Conservation (phyloP, 2,113 vertebrate genomes). For the Melanerpes formicivorus region DNA sequence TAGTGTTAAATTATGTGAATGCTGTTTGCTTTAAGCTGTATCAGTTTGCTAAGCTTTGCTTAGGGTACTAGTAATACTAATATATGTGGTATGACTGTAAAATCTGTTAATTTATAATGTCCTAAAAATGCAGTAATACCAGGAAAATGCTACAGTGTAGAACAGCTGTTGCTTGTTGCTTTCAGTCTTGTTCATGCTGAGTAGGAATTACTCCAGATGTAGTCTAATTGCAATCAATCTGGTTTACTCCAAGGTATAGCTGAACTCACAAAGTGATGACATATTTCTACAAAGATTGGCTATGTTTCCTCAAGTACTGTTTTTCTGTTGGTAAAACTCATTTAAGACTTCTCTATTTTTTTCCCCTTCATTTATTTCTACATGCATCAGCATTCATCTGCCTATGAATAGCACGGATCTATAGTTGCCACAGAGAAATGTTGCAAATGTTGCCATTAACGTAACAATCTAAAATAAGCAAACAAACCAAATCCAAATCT, state of each 20-base stretch:
- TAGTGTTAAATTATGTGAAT: not conserved
- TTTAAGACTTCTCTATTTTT: not conserved
- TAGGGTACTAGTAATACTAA: not conserved
- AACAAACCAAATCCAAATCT: fast-evolving
- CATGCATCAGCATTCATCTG: not conserved
- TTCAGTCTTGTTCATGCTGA: not conserved
- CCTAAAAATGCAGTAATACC: not conserved
- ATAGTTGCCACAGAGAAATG: not conserved
- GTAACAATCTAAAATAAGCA: not conserved
- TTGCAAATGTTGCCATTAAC: not conserved
- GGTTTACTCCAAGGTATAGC: not conserved
- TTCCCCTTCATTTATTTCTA: not conserved
- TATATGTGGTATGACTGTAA: not conserved
- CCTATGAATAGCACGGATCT: not conserved
- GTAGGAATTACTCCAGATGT: not conserved
- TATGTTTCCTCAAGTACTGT: not conserved
- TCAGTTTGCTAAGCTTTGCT: not conserved
- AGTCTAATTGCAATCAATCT: not conserved
- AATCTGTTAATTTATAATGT: not conserved
- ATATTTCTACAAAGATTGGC: not conserved
- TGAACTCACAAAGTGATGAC: not conserved
- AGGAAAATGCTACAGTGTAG: not conserved
- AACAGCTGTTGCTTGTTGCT: not conserved
- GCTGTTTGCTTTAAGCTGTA: not conserved
- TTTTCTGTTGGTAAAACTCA: not conserved